A percentile compares a stretch with the other conserved stretches of the same genome.
Conservation (phyloP, 2,797 vertebrate genomes). For the Rhincodon typus region DNA sequence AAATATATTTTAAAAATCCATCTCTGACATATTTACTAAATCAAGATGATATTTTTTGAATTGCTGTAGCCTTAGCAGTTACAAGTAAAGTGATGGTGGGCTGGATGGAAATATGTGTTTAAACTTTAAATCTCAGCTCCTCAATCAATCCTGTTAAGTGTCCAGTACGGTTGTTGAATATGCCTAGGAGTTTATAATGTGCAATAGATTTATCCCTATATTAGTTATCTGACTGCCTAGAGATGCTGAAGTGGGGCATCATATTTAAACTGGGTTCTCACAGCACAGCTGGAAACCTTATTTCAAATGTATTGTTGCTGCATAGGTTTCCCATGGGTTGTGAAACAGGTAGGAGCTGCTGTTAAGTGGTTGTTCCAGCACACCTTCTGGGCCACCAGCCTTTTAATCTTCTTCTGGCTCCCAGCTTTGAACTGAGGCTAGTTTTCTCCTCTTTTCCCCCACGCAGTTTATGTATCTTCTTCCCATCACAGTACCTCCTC, state of each 20-base stretch:
- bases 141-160: background rate
- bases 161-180: background rate
- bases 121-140: background rate
- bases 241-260: background rate
- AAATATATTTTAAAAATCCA: background rate
- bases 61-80: background rate
- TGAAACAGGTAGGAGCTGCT: background rate
- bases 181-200: background rate
- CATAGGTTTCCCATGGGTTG: background rate
- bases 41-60: background rate
- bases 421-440: no score
- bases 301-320: background rate
- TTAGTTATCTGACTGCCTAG: background rate
- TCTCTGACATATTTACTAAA: background rate
- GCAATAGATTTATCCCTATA: background rate
- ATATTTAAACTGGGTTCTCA: background rate
- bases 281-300: background rate
- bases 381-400: background rate
- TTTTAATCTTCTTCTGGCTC: background rate
- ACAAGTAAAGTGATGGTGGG: background rate
- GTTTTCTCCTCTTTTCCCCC: background rate
- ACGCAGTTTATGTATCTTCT: fast-evolving
- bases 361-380: background rate
- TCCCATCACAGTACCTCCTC: no score
- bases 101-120: background rate